Conservation (phyloP, 2,888 invertebrate genomes). For the Euplagia quadripunctaria region DNA sequence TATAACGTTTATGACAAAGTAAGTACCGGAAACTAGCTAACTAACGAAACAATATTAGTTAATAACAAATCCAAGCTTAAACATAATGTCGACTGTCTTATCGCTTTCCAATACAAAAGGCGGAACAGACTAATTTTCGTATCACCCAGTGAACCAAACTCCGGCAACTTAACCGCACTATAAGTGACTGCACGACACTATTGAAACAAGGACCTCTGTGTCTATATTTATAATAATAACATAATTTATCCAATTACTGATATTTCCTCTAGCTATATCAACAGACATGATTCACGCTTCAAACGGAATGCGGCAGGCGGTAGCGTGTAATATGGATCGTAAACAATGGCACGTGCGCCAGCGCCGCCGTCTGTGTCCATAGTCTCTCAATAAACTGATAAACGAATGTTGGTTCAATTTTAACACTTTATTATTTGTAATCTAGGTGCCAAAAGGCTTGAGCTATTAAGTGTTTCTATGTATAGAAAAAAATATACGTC, state of each 20-base stretch:
- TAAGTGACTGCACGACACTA: background rate
- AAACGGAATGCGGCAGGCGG: conserved; percentile 49
- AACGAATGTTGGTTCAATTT: conserved; percentile 41
- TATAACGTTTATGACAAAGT: too few relatives aligned
- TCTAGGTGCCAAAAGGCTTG: background rate
- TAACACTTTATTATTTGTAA: conserved; percentile 24
- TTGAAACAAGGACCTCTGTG: background rate
- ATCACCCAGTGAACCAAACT: background rate
- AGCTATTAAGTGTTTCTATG: conserved; percentile 25
- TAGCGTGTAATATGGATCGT: conserved; percentile 43
- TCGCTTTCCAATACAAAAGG: background rate
- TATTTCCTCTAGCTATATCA: conserved; percentile 19
- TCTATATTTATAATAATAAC: background rate
- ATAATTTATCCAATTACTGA: conserved; percentile 15
- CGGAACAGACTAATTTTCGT: background rate
- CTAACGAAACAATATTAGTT: too few relatives aligned
- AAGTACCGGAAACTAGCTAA: too few relatives aligned
- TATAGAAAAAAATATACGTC: background rate
- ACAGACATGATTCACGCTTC: conserved; percentile 47
- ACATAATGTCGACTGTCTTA: too few relatives aligned
- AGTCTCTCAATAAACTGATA: conserved; percentile 50
- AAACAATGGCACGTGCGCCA: conserved; percentile 52
- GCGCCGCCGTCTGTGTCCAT: conserved; percentile 27
- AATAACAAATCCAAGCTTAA: too few relatives aligned
- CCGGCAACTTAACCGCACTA: background rate